Base-by-base conservation (phyloP, 2,888 invertebrate genomes). In the Orchesellides sinensis region DNA sequence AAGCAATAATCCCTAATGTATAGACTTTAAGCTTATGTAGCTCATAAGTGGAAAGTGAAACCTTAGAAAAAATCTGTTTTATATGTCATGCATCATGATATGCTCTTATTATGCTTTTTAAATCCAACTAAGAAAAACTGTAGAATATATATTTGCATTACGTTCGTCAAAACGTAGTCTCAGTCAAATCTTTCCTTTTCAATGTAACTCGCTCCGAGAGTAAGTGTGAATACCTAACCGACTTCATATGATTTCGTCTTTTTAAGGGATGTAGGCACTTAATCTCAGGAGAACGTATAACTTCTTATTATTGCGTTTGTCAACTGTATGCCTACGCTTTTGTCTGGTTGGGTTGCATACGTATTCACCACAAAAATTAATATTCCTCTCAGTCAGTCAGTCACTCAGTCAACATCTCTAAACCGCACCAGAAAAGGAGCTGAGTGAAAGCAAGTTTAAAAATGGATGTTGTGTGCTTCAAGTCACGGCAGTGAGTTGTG, bases 331-430 rank as follows among this genome's bases (percentile, higher is more conserved):
- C 35, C 35, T 12, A 35, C 12, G 35, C 35, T 6, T 12, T 35
- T 35, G 35, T 8, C 40, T 32, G 17, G 8, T 14, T 56, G n/a
- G 17, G n/a, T 4, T 47, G 17, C 49, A 49, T 5, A 2, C 21
- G 40, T 35, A 35, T 3, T 12, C 32, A 19, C 63, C 17, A 21
- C 17, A 8, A 49, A 75, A 75, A 75, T 75, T 75, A 75, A 75
- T 75, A 75, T 75, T 75, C 74, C 19, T 21, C 65, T 52, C 74
- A 65, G 74, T 52, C 40, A 61, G 29, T 54, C 69, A 72, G 56
- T 72, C 59, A 61, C 52, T 61, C 61, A 47, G 70, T 79, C 79
- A 79, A 70, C 79, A 79, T 47, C 23, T 47, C 3, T 47, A 77
- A 79, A 65, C 70, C 65, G 54, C 79, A 69, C 69, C 63, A 63